Base-by-base conservation (phyloP, 1,140 invertebrate genomes). In the Vanessa tameamea region DNA sequence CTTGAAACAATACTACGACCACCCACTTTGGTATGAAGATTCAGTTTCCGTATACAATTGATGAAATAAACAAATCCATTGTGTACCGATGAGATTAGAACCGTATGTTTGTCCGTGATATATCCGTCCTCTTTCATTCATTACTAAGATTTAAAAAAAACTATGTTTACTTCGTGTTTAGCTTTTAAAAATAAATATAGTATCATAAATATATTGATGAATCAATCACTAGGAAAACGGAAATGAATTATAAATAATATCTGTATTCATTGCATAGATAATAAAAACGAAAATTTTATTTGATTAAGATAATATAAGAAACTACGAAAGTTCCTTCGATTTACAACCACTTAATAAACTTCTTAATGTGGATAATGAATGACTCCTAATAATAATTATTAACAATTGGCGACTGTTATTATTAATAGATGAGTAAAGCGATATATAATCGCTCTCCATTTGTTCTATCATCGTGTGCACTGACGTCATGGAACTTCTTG, bases 51-150 rank as follows among this genome's bases (percentile, higher is more conserved):
- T 70, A 69, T 79, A 68, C 71, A 67, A 75, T 77, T 65, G 73
- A 82, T 79, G 84, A 87, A 89, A 89, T 89, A 92, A 92, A 92
- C 90, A 90, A 87, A 86, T 84, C 68, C 80, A 87, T 90, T 91
- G 90, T 92, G 77, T 91, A 76, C 82, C 81, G 84, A 89, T 88
- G 88, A 88, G 81, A 89, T 92, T 92, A 90, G 85, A 78, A 43
- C 82, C 78, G 84, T 85, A 78, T 87, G 86, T 87, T 88, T 85
- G 82, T 87, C 74, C 75, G 79, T 76, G 82, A 78, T 87, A 85
- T 87, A 87, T 91, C 86, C 88, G 87, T 47, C 37, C 73, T 80
- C 47, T 67, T 70, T 65, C 65, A 71, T 78, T 77, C 69, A 76
- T 61, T 70, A 51, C 64, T 23, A 20, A 67, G 23, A 14, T 37